Base-by-base conservation (phyloP, 2,797 vertebrate genomes). In the Lepilemur septentrionalis region DNA sequence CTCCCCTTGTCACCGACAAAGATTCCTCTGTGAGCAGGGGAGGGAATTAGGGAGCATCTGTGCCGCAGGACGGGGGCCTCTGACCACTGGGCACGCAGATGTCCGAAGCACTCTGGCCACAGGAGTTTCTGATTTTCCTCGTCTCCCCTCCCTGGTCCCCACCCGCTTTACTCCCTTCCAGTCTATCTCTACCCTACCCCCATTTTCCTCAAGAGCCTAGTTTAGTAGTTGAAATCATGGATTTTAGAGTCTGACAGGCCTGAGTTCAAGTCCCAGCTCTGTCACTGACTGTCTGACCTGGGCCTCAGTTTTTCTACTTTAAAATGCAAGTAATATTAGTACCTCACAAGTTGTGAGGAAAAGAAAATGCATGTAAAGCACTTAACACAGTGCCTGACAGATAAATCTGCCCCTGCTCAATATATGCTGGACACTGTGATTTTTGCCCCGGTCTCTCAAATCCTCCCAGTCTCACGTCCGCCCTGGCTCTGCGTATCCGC, bases 251-350 rank as follows among this genome's bases (percentile, higher is more conserved):
- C 28, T 75, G 43, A 46, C 1, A 17, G 41, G 70, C 70, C 70
- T 75, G 46, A 73, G 48, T 84, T 95, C 32, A 90, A 93, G 38
- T 73, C 20, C 55, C 88, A 65, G 59, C 23, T 59, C 69, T 67
- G 28, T 90, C 55, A 52, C 48, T 38, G 50, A 48, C 38, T 14
- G 1, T 69, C 69, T 63, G 22, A 89, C 20, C 28, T 61, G 43
- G 52, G 43, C n/a, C 46, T 96, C 57, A 52, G 52, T 91, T 84
- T 95, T 20, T 83, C 55, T 80, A 89, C 50, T 81, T 93, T 87
- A 59, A 95, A 82, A 65, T 65, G 20, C 55, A 67, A 59, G 38
- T 50, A 67, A 72, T 67, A 78, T 85, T 46, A 73, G 25, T 76
- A 72, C 23, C 38, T 69, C 23, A 4, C n/a, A 52, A 75, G 23